Conservation (phyloP, 2,797 vertebrate genomes). For the Urophycis tenuis region DNA sequence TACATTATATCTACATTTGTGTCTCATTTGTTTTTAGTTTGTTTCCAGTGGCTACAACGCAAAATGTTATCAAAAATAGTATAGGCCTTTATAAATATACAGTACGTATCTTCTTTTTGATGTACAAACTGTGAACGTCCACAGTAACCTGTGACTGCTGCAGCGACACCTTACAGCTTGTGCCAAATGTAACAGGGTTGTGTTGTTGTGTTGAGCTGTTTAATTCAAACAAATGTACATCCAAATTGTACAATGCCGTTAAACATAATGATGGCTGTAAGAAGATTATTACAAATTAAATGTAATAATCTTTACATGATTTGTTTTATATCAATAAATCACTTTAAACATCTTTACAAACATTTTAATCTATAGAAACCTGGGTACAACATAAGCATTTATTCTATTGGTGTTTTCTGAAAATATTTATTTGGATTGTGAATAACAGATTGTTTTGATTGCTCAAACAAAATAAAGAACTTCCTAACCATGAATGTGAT, state of each 20-base stretch:
- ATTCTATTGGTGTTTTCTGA: constrained; percentile 18
- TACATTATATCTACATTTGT: background rate
- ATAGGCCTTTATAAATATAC: no score
- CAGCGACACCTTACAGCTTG: no score
- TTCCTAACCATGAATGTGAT: background rate
- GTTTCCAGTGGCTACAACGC: background rate
- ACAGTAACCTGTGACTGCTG: background rate
- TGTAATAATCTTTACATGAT: no score
- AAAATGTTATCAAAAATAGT: no score
- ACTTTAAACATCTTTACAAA: background rate
- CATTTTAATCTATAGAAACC: background rate
- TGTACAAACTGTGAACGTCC: no score
- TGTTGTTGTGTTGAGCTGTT: background rate
- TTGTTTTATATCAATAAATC: no score
- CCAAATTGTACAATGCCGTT: no score
- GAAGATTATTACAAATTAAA: no score
- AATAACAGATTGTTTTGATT: constrained; percentile 12
- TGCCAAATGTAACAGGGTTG: no score
- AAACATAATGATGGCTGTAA: no score
- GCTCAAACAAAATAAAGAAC: constrained; percentile 30
- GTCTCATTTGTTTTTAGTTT: background rate
- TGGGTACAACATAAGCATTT: background rate
- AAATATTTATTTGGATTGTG: constrained; percentile 37
- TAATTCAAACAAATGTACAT: background rate
- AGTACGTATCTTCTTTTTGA: no score